A percentile compares a stretch with the other conserved stretches of the same genome.
Evolutionary conservation across 1,140 invertebrate genomes (phyloP).

Genomic region (Leptopilina clavipes): DNA sequence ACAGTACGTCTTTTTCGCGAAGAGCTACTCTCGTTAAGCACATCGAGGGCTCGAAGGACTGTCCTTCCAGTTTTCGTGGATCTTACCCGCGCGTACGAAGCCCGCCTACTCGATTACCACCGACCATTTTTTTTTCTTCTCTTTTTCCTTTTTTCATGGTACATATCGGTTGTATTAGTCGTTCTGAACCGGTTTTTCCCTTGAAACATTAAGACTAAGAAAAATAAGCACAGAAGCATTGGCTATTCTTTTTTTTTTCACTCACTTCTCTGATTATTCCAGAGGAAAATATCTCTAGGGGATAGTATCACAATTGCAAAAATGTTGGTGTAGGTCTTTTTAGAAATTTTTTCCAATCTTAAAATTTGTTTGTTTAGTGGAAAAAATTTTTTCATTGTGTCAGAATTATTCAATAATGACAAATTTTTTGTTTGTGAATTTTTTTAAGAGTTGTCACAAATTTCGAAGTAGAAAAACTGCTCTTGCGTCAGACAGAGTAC

Average conservation of each 20-base stretch:
- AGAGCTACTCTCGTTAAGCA: constrained; percentile 53
- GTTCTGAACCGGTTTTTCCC: constrained; percentile 64
- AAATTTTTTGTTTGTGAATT: too few species aligned
- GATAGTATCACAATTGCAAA: neutral
- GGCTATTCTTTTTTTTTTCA: neutral
- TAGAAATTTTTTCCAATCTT: neutral
- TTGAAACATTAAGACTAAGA: neutral
- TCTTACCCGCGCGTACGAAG: constrained; percentile 47
- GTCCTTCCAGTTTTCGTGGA: constrained; percentile 59
- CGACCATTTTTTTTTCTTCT: constrained; percentile 44
- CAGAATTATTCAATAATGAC: too few species aligned
- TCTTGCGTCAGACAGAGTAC: too few species aligned
- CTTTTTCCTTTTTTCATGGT: constrained; percentile 45
- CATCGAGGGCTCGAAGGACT: constrained; percentile 56
- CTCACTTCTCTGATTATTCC: neutral
- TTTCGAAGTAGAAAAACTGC: too few species aligned
- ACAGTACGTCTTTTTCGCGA: constrained; percentile 55
- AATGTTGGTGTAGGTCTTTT: neutral
- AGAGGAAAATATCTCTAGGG: neutral
- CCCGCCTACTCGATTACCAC: constrained; percentile 63
- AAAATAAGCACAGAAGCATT: neutral
- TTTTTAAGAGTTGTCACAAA: too few species aligned
- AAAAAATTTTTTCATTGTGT: too few species aligned
- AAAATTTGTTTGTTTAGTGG: too few species aligned
- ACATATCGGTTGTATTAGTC: constrained; percentile 61